These are phyloP conservation scores for Taphrorychus bicolor DNA, from an alignment of 2,888 invertebrate species.

Conservation along the genomic window DNA sequence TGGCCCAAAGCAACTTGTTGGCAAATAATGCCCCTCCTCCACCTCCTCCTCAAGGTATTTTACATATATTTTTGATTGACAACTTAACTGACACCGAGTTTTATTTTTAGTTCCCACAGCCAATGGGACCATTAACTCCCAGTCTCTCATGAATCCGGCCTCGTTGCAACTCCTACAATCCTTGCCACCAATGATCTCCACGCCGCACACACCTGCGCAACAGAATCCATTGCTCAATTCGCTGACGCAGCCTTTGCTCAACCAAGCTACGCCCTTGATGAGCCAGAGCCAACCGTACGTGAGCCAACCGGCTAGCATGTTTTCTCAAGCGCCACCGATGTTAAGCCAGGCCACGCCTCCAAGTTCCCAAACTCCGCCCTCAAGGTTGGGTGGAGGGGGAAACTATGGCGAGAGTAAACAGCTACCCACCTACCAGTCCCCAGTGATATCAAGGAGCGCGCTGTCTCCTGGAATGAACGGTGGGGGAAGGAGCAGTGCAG, in stretches of 20 bases:
- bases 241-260: constrained; percentile 51
- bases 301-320: constrained; percentile 36
- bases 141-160: constrained; percentile 70
- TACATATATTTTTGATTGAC: neutral
- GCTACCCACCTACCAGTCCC: constrained; percentile 48
- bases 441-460: constrained; percentile 47
- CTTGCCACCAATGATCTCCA: constrained; percentile 69
- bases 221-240: constrained; percentile 53
- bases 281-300: constrained; percentile 37
- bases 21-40: constrained; percentile 51
- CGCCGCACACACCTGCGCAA: constrained; percentile 47
- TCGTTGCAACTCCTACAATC: constrained; percentile 72
- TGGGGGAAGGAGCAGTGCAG: constrained; percentile 49
- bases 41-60: constrained; percentile 56
- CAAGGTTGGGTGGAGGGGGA: constrained; percentile 49
- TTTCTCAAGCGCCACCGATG: constrained; percentile 44
- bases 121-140: constrained; percentile 68
- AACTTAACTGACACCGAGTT: neutral
- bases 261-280: constrained; percentile 28
- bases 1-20: constrained; percentile 74
- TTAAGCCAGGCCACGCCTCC: constrained; percentile 29
- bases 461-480: constrained; percentile 57
- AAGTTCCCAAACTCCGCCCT: constrained; percentile 51
- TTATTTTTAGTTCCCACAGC: constrained; percentile 57
- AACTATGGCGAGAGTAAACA: constrained; percentile 55